Conservation (phyloP, 2,888 invertebrate genomes). For the Melikaiella ostensackeni region DNA sequence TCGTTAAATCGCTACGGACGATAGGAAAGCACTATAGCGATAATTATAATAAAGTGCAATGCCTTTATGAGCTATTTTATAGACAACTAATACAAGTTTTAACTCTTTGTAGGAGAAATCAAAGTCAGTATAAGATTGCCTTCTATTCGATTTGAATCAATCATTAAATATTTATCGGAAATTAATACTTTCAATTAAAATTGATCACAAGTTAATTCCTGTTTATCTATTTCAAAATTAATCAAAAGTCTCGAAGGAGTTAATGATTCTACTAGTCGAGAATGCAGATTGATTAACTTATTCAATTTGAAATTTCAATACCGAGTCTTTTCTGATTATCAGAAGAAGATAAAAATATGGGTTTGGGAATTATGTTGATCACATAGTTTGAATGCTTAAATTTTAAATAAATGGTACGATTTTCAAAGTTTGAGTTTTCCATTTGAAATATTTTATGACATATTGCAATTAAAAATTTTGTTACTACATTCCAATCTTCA, state of each 20-base stretch:
- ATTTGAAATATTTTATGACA: no score
- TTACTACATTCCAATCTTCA: no score
- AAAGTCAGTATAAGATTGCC: not conserved
- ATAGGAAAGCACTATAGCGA: constrained; percentile 20
- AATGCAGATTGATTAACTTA: not conserved
- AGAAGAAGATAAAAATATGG: no score
- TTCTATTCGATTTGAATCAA: not conserved
- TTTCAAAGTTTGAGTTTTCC: no score
- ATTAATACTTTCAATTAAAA: not conserved
- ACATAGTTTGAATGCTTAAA: no score
- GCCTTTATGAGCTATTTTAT: constrained; percentile 25
- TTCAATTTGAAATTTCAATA: not conserved
- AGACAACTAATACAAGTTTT: not conserved
- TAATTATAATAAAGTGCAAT: constrained; percentile 27
- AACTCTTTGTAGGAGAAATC: constrained; percentile 2
- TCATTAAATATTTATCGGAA: not conserved
- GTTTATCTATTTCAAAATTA: not conserved
- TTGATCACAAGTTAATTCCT: not conserved
- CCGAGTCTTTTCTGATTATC: no score
- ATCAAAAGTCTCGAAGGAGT: not conserved
- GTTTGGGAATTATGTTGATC: no score
- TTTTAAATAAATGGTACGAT: no score
- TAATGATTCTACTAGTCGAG: not conserved
- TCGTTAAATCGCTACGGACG: not conserved
- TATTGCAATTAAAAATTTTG: no score